A percentile compares a stretch with the other conserved stretches of the same genome.
Evolutionary conservation across 2,888 invertebrate species (phyloP).

Genomic region (Esperia sulphurella): DNA sequence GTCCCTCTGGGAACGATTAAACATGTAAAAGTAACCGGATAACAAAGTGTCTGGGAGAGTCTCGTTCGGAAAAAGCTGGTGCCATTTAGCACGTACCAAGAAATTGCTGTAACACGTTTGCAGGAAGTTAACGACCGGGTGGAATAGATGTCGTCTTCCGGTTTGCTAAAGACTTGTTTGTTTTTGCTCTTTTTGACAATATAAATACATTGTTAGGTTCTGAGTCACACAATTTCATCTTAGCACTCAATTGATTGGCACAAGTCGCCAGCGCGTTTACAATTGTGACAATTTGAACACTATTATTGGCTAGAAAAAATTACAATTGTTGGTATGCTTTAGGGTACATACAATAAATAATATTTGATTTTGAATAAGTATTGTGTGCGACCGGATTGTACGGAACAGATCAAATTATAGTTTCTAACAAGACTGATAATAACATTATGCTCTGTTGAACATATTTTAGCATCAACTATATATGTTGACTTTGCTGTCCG

Average conservation of each 20-base stretch:
- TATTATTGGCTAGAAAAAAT: too few relatives aligned
- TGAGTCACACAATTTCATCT: background rate
- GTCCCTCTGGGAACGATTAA: slow-evolving; percentile 67
- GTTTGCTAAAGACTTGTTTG: slow-evolving; percentile 15
- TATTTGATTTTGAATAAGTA: too few relatives aligned
- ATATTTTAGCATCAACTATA: too few relatives aligned
- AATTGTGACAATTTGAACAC: too few relatives aligned
- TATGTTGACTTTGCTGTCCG: too few relatives aligned
- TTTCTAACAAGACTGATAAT: too few relatives aligned
- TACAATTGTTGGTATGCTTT: too few relatives aligned
- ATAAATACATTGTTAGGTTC: slow-evolving; percentile 7
- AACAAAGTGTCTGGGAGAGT: slow-evolving; percentile 66
- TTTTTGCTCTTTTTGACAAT: background rate
- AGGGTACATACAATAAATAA: too few relatives aligned
- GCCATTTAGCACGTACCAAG: slow-evolving; percentile 72
- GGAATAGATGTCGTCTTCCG: slow-evolving; percentile 34
- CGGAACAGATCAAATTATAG: too few relatives aligned
- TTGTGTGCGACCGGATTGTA: too few relatives aligned
- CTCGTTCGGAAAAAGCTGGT: slow-evolving; percentile 42
- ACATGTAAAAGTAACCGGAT: slow-evolving; percentile 74
- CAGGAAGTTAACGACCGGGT: slow-evolving; percentile 61
- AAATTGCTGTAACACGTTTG: slow-evolving; percentile 63
- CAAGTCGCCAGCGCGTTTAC: too few relatives aligned
- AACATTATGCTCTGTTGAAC: too few relatives aligned
- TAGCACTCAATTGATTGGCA: background rate